A percentile compares a stretch with the other conserved stretches of the same genome.
Evolutionary conservation across 2,113 vertebrate species (phyloP).

Genomic region (Thamnaconus septentrionalis): DNA sequence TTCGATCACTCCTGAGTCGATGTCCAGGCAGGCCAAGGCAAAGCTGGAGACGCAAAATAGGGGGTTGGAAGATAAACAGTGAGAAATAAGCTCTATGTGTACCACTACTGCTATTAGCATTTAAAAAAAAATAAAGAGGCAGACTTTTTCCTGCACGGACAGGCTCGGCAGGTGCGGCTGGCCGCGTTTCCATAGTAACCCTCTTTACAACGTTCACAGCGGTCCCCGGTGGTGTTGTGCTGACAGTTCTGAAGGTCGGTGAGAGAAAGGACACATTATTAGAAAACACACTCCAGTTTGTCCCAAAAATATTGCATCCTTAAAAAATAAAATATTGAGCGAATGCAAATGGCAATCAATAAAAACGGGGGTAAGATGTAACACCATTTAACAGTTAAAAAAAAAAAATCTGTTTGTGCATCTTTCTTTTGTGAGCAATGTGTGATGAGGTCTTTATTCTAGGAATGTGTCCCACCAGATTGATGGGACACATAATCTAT

Average conservation of each 20-base stretch:
- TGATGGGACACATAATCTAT: too few species aligned
- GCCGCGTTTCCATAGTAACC: slow-evolving; percentile 81
- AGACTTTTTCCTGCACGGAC: slow-evolving; percentile 85
- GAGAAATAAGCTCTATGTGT: neutral
- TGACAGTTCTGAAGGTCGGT: slow-evolving; percentile 77
- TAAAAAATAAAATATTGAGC: too few species aligned
- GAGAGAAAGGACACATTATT: neutral
- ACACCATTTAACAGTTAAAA: too few species aligned
- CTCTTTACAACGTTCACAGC: slow-evolving; percentile 82
- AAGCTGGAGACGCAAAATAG: slow-evolving; percentile 70
- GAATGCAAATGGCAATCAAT: too few species aligned
- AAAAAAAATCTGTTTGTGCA: too few species aligned
- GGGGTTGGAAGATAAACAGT: too few species aligned
- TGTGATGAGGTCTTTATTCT: too few species aligned
- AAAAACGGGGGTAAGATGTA: too few species aligned
- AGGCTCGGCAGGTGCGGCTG: slow-evolving; percentile 75
- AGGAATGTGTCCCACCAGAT: too few species aligned
- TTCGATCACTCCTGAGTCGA: slow-evolving; percentile 65
- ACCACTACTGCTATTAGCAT: neutral
- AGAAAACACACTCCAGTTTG: neutral
- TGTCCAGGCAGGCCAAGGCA: slow-evolving; percentile 79
- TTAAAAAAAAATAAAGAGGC: neutral
- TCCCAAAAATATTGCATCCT: too few species aligned
- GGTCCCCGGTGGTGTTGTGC: slow-evolving; percentile 78
- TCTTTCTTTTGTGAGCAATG: too few species aligned